Percentiles rank a stretch among this genome's conserved stretches.
Conservation (phyloP, 2,888 invertebrate species). For the Drosophila niveifrons region DNA sequence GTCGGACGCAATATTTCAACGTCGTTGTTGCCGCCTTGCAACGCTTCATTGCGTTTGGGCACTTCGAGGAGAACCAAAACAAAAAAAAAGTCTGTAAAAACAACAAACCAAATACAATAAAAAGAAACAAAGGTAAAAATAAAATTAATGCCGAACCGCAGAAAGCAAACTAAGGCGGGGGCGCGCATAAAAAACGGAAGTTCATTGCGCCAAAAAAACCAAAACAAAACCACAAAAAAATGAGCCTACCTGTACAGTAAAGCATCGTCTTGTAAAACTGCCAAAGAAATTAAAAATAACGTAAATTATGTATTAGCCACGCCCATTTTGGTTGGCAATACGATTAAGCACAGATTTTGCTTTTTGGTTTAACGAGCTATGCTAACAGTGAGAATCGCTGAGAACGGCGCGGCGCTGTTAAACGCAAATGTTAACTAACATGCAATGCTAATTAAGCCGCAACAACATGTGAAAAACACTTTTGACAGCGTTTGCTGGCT, state of each 20-base stretch:
- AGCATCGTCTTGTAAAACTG: neutral
- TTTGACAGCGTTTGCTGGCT: neutral
- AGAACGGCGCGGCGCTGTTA: constrained; percentile 23
- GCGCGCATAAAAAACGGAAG: constrained; percentile 72
- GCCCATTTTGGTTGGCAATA: neutral
- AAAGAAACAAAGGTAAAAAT: constrained; percentile 59
- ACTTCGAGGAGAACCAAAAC: constrained; percentile 4
- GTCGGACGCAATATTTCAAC: constrained; percentile 71
- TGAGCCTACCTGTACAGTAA: neutral
- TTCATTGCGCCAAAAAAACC: constrained; percentile 58
- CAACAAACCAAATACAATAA: constrained; percentile 32
- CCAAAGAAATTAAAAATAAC: neutral
- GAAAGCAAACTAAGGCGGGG: constrained; percentile 55
- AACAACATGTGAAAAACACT: constrained; percentile 35
- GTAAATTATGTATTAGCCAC: neutral
- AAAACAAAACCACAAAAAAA: no score
- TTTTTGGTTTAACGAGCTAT: neutral
- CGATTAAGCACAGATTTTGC: neutral
- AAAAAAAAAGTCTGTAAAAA: constrained; percentile 17
- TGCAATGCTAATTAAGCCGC: constrained; percentile 38
- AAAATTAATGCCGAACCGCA: constrained; percentile 49
- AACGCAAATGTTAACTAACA: constrained; percentile 46
- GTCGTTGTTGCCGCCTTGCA: constrained; percentile 71
- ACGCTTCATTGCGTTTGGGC: constrained; percentile 68
- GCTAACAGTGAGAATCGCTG: constrained; percentile 30